phyloP scores from a whole-genome alignment of 2,113 vertebrate genomes.

The Elephas maximus region DNA sequence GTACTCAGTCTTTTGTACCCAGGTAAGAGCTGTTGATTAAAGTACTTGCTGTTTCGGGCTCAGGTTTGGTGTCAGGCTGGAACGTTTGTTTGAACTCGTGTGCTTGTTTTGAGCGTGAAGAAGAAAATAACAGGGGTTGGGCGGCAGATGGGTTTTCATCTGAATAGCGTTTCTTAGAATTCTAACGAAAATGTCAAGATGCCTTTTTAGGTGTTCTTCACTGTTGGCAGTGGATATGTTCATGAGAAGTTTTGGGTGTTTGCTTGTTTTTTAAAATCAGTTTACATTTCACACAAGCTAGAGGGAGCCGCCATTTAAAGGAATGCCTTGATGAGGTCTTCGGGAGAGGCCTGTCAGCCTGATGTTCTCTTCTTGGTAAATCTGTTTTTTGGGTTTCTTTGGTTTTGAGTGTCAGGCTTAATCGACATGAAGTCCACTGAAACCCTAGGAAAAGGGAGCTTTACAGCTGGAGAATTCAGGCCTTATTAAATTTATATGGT shows the following conservation, averaged over 20 bases:
- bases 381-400: neutral
- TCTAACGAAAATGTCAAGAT: slow-evolving; percentile 43
- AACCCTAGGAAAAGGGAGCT: neutral
- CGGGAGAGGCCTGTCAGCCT: neutral
- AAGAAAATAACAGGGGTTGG: slow-evolving; percentile 35
- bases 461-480: slow-evolving; percentile 3
- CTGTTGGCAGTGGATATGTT: slow-evolving; percentile 6
- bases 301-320: slow-evolving; percentile 9
- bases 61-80: slow-evolving; percentile 57
- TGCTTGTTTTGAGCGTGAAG: slow-evolving; percentile 52
- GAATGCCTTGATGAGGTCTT: neutral
- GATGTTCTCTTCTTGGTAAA: slow-evolving; percentile 41
- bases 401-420: slow-evolving; percentile 18
- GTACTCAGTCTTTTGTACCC: slow-evolving; percentile 66
- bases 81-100: slow-evolving; percentile 16
- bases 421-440: neutral
- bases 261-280: neutral
- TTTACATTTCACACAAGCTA: neutral
- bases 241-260: slow-evolving; percentile 41
- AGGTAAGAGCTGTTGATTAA: slow-evolving; percentile 81
- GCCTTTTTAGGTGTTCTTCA: neutral
- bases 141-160: neutral
- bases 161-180: slow-evolving; percentile 39
- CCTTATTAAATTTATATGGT: neutral
- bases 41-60: slow-evolving; percentile 63